A percentile compares a stretch with the other conserved stretches of the same genome.
Conservation (phyloP, 2,797 vertebrate genomes). For the Merluccius polli region DNA sequence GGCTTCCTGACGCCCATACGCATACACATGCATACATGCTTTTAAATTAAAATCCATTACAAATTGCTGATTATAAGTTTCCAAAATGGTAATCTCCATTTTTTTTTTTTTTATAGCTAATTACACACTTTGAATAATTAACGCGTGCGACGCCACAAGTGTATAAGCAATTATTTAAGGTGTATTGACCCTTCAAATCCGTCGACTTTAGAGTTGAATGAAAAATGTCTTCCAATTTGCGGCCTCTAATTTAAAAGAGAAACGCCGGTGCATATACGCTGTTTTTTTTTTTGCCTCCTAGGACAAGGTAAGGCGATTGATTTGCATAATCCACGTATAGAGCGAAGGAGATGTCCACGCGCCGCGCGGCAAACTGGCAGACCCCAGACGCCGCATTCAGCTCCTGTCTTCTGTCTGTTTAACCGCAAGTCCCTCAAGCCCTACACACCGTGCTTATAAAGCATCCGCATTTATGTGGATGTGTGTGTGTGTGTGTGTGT, state of each 20-base stretch:
- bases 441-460: neutral
- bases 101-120: neutral
- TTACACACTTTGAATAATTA: neutral
- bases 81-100: neutral
- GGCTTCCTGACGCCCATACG: neutral
- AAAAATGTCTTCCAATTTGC: conserved; percentile 44
- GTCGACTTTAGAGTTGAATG: conserved; percentile 37
- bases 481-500: no score
- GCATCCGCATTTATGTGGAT: neutral
- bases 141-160: neutral
- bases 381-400: neutral
- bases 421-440: neutral
- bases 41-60: conserved; percentile 43
- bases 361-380: neutral
- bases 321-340: conserved; percentile 31
- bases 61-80: conserved; percentile 34
- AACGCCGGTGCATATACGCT: neutral
- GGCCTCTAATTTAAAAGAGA: conserved; percentile 28
- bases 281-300: neutral
- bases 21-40: neutral
- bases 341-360: conserved; percentile 21
- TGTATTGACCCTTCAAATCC: conserved; percentile 23
- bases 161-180: conserved; percentile 10
- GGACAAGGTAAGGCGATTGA: conserved; percentile 11
- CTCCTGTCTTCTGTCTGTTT: neutral